Conservation (phyloP, 1,140 invertebrate genomes). For the Ladona fulva region DNA sequence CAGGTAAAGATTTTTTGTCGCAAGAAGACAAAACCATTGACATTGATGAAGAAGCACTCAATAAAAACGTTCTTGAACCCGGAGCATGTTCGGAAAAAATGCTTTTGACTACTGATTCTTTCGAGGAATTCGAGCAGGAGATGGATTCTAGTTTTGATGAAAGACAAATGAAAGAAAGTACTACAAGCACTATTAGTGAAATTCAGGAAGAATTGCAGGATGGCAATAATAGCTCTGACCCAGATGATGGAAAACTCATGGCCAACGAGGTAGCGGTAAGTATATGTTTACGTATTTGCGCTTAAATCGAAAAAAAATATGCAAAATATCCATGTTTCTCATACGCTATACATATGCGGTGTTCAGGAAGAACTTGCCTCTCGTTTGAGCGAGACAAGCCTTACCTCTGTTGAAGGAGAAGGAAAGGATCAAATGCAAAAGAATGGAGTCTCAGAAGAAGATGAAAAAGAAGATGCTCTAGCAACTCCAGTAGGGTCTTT, state of each 20-base stretch:
- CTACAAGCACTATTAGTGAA: constrained; percentile 44
- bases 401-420: constrained; percentile 19
- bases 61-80: constrained; percentile 39
- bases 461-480: constrained; percentile 11
- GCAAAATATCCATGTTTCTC: neutral
- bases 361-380: constrained; percentile 34
- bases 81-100: constrained; percentile 52
- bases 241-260: neutral
- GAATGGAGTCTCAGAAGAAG: constrained; percentile 4
- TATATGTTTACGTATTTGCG: neutral
- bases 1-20: neutral
- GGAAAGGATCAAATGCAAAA: neutral
- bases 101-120: constrained; percentile 56
- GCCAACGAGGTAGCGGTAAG: neutral
- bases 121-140: constrained; percentile 57
- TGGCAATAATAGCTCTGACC: constrained; percentile 21
- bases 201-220: constrained; percentile 44
- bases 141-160: constrained; percentile 52
- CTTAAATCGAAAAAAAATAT: no score
- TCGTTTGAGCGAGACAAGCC: constrained; percentile 30
- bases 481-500: constrained; percentile 15
- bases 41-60: constrained; percentile 30
- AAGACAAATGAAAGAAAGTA: constrained; percentile 34
- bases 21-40: constrained; percentile 12
- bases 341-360: neutral